Evolutionary conservation across 2,113 vertebrate genomes (phyloP), one percentile per base, ranked within the genome.

Genomic region (Gila orcuttii): DNA sequence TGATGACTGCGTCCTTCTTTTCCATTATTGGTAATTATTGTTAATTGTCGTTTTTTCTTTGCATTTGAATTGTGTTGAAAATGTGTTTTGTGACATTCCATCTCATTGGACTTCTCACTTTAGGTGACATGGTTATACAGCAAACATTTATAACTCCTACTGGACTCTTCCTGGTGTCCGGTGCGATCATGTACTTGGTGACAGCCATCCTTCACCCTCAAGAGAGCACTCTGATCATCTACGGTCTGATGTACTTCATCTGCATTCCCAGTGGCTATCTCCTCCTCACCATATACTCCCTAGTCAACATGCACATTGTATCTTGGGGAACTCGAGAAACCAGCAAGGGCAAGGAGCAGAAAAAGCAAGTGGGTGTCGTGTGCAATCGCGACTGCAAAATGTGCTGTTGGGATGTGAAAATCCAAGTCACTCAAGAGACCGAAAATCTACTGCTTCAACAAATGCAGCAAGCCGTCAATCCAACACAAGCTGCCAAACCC

Each of bases 181-280:
- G 95, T 93, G 5, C 92, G 28, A 84, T 94, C 66, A 89, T 96
- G 89, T 95, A 95, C 80, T 0, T 93, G 66, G 90, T 94, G 77
- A 95, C 95, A 33, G 95, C 95, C 13, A 1, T 95, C 21, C 91
- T 96, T 5, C 95, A 96, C 62, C 95, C 95, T 42, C 88, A 95
- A 59, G 95, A 96, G 89, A 93, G 91, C 82, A 77, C 89, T 8
- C 85, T 95, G 92, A 94, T 96, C 23, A 19, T 96, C 82, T 95
- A 96, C 23, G 95, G 95, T 60, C 90, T 96, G 83, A 93, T 96
- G 93, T 96, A 96, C 88, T 95, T 95, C 90, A 94, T 96, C 87
- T 96, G 95, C 85, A 96, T 96, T 69, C 95, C 95, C 57, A 96
- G 95, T 87, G 95, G 95, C 66, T 96, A 96, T 87, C 94, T 96